A percentile compares a stretch with the other conserved stretches of the same genome.
Evolutionary conservation across 2,113 vertebrate species (phyloP).

Genomic region (Eulemur rufifrons): DNA sequence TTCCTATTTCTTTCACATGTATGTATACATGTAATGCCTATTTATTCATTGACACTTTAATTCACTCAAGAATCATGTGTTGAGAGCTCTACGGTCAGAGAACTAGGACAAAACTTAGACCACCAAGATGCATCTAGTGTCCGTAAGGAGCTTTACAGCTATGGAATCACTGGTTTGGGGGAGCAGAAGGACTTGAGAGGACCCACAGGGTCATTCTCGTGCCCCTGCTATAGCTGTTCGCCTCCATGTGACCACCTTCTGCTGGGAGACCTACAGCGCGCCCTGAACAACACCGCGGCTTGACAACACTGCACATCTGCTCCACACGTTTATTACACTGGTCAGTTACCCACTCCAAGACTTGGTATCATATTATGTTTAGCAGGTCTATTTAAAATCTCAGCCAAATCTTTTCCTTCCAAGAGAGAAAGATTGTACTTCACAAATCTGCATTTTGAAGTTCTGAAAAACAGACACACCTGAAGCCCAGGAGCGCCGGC

Average conservation of each 20-base stretch:
- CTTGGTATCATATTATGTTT: accelerated
- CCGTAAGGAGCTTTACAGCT: neutral
- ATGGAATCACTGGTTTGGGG: neutral
- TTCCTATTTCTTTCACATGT: neutral
- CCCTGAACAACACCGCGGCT: too few species aligned
- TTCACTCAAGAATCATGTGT: neutral
- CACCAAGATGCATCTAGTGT: neutral
- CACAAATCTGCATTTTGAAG: neutral
- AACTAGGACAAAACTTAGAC: neutral
- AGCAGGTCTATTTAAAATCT: neutral
- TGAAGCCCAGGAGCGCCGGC: conserved; percentile 40
- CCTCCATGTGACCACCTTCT: neutral
- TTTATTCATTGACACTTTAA: neutral
- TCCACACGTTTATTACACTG: neutral
- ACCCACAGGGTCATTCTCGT: too few species aligned
- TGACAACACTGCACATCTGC: neutral
- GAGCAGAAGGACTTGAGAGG: neutral
- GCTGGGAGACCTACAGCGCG: neutral
- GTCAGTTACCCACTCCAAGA: neutral
- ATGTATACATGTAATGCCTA: neutral
- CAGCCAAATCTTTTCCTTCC: neutral
- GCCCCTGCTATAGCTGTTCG: neutral
- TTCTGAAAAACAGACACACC: neutral
- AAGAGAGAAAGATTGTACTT: neutral
- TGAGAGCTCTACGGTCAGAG: neutral